Percentiles rank a stretch among this genome's conserved stretches.
These are phyloP conservation scores for Pterocles orientalis DNA, from an alignment of 2,113 vertebrate genomes.

Conservation along the genomic window DNA sequence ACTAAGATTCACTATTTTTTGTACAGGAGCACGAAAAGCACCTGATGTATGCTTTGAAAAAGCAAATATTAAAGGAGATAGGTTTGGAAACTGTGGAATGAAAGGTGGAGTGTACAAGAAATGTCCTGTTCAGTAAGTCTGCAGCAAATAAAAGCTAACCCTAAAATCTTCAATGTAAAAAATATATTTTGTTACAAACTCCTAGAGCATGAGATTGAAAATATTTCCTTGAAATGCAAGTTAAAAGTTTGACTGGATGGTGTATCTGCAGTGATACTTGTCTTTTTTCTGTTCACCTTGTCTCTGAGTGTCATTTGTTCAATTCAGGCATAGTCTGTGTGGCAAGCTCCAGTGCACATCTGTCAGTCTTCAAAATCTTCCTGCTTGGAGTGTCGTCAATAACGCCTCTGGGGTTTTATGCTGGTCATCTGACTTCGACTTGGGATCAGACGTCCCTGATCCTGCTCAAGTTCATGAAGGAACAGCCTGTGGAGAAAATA, in stretches of 20 bases:
- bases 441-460: conserved; percentile 85
- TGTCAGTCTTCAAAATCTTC: conserved; percentile 48
- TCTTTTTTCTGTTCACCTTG: neutral
- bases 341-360: conserved; percentile 87
- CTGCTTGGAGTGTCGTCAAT: conserved; percentile 8
- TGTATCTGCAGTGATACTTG: neutral
- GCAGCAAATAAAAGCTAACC: neutral
- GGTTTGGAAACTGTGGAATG: conserved; percentile 87
- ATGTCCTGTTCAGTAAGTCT: conserved; percentile 81
- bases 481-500: conserved; percentile 79
- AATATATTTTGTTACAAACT: neutral
- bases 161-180: neutral
- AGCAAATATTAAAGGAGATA: conserved; percentile 76
- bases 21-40: conserved; percentile 81
- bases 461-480: conserved; percentile 85
- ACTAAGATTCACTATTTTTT: neutral
- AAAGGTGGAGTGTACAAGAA: neutral
- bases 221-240: neutral
- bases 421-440: conserved; percentile 82
- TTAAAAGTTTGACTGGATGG: neutral
- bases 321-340: conserved; percentile 80
- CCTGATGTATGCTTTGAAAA: conserved; percentile 77
- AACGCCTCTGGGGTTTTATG: conserved; percentile 28
- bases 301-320: neutral
- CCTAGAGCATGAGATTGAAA: neutral